A percentile compares a stretch with the other conserved stretches of the same genome.
Evolutionary conservation across 2,797 vertebrate genomes (phyloP).

Genomic region (Myotis daubentonii): DNA sequence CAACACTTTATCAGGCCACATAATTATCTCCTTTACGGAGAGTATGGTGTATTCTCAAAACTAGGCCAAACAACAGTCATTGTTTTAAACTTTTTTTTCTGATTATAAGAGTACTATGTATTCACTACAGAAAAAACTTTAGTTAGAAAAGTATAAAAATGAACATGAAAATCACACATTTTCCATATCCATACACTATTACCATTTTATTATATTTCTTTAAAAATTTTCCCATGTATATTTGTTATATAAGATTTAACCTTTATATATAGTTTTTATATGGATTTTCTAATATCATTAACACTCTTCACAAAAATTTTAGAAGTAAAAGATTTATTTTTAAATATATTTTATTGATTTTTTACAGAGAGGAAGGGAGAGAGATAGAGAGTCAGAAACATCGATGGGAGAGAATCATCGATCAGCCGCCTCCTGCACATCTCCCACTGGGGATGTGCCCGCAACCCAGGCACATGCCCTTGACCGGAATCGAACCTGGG

Average conservation of each 20-base stretch:
- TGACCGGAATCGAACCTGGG: too few relatives aligned
- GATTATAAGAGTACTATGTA: constrained; percentile 4
- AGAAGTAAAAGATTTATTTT: constrained; percentile 59
- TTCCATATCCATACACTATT: not conserved
- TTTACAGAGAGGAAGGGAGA: too few relatives aligned
- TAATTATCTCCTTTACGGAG: constrained; percentile 34
- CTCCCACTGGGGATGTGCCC: too few relatives aligned
- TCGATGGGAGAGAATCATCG: too few relatives aligned
- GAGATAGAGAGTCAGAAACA: too few relatives aligned
- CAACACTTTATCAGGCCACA: not conserved
- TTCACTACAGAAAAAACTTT: not conserved
- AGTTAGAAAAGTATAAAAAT: constrained; percentile 46
- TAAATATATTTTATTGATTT: too few relatives aligned
- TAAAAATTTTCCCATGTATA: constrained; percentile 22
- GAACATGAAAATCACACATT: constrained; percentile 42
- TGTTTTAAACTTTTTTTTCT: constrained; percentile 30
- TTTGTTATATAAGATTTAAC: not conserved
- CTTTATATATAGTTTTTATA: not conserved
- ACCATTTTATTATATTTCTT: constrained; percentile 36
- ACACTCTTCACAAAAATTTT: constrained; percentile 19
- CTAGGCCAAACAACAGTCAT: not conserved
- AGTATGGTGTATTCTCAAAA: not conserved
- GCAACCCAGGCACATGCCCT: too few relatives aligned
- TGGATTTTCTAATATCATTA: constrained; percentile 17
- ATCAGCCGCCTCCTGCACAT: too few relatives aligned